Evolutionary conservation across 2,888 invertebrate species (phyloP), one percentile per base, ranked within the genome.

Genomic region (Tortricodes alternella): DNA sequence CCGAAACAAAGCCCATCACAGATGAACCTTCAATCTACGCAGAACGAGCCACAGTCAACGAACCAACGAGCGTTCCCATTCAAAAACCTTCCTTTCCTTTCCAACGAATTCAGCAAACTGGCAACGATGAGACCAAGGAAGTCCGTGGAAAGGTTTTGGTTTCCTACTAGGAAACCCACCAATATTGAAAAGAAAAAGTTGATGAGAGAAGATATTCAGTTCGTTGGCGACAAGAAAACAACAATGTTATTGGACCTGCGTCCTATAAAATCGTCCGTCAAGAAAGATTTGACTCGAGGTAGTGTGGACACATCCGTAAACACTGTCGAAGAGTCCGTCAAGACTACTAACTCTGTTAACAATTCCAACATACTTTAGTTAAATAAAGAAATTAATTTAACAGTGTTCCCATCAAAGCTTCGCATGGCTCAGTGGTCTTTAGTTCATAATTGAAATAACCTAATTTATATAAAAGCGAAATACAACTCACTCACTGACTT

Each of bases 101-200:
- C 81, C 3, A 78, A 83, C 4, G 71, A 61, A 8, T 8, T 73
- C 3, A 76, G 62, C 46, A 71, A 70, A 59, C 64, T 56, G 48
- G 49, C 67, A 11, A 63, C 70, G 5, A 53, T 62, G 0, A 56
- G 61, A 5, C 58, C 65, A 9, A 64, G 64, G 77, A 1, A 70
- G n/a, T n/a, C n/a, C n/a, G n/a, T 89, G 9, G 89, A 89, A 65
- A 75, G 89, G 39, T 71, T 85, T 23, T 61, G 89, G 9, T 80
- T 83, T 58, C 89, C 89, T 0, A 85, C 83, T 56, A 80, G 80
- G 37, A 80, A 77, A 56, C 60, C 1, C 72, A 3, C n/a, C 0
- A 21, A 21, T 21, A 11, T 11, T 4, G 5, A 29, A 29, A 29
- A 29, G 11, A 29, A 29, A 29, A 1, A 4, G 4, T 29, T n/a